Evolutionary conservation across 1,140 invertebrate genomes (phyloP).

Genomic region (Leptinotarsa lineolata): DNA sequence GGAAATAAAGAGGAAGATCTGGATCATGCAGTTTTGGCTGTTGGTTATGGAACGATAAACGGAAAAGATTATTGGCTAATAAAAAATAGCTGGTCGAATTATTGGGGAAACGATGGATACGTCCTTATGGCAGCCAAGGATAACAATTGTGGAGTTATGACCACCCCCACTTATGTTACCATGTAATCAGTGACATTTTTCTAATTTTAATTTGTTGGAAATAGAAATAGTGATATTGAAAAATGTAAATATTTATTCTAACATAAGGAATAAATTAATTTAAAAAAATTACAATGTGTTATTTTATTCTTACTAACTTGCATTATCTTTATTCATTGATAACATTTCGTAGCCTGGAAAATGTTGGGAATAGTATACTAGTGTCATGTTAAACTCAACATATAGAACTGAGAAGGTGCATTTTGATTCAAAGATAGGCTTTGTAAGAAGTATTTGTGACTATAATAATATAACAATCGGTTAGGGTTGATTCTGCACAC

Average conservation of each 20-base stretch:
- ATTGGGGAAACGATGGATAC: constrained; percentile 95
- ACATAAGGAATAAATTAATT: no score
- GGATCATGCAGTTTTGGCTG: constrained; percentile 92
- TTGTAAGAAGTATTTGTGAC: no score
- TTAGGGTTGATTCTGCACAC: no score
- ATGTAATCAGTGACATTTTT: constrained; percentile 56
- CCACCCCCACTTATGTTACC: constrained; percentile 82
- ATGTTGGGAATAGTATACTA: background rate
- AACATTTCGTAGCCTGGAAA: background rate
- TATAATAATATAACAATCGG: no score
- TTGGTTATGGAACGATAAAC: constrained; percentile 87
- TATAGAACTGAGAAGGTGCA: no score
- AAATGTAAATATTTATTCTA: background rate
- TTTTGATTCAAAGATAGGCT: no score
- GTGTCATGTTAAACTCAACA: no score
- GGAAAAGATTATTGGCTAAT: constrained; percentile 88
- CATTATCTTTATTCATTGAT: no score
- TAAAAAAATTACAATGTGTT: no score
- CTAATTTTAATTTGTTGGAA: background rate
- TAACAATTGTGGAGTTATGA: constrained; percentile 91
- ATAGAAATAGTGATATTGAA: constrained; percentile 6
- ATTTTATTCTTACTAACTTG: no score
- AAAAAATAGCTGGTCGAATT: constrained; percentile 94
- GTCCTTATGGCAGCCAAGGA: constrained; percentile 85
- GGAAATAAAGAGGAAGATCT: constrained; percentile 73